Evolutionary conservation across 2,113 vertebrate species (phyloP), one percentile per base, ranked within the genome.

Genomic region (Rostratula benghalensis): DNA sequence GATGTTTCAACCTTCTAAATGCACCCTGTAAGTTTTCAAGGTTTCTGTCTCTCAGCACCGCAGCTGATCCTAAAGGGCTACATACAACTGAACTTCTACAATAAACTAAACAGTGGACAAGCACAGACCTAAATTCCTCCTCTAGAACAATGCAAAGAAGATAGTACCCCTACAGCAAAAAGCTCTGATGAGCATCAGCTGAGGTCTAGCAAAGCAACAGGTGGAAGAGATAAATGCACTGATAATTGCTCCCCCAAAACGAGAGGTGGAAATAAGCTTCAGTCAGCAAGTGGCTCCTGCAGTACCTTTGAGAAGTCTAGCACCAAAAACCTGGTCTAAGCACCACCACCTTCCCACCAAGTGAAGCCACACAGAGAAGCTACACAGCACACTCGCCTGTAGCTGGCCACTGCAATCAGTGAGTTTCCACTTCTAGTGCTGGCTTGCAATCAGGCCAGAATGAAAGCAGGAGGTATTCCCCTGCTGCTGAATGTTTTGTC

Each of bases 401-500:
- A 63, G 81, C 48, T 39, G 12, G 46, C 60, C 87, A 23, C 69
- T 45, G 51, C 76, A 60, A 27, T 61, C 94, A 85, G 2, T 4
- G 31, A 82, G 25, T 57, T 73, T 65, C 61, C 69, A 76, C 83
- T 74, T 56, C 73, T 74, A 53, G 45, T 7, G 37, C 76, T 83
- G 71, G 45, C 65, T 59, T 43, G 30, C 7, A 10, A 7, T 68
- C 90, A 89, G 70, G 48, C 68, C 94, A 83, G 79, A 28, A 77
- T 20, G 54, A 95, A 76, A 81, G 45, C 83, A 59, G 48, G 80
- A 73, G 54, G 48, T 39, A 50, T 84, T 92, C 87, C 83, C 71
- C 83, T 92, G 73, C 48, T 84, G 93, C 83, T 78, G 28, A 85
- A 56, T 61, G 81, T 89, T 96, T 95, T 93, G 95, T 87, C 84